Evolutionary conservation across 1,140 invertebrate species (phyloP).

Genomic region (Euglossa dilemma): DNA sequence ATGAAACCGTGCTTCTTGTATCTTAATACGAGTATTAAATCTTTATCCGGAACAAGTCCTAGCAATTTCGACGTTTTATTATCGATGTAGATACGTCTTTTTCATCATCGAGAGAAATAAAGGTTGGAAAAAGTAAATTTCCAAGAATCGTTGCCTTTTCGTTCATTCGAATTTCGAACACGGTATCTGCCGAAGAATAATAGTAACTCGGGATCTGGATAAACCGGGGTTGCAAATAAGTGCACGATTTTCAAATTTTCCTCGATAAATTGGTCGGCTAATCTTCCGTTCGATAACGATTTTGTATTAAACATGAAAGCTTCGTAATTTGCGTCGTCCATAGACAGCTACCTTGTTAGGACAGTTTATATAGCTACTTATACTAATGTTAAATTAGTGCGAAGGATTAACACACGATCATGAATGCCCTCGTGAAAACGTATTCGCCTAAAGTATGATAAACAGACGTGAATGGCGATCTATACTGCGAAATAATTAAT

Average conservation of each 20-base stretch:
- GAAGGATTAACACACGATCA: not conserved
- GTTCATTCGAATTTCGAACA: too few species aligned
- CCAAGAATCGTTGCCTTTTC: too few species aligned
- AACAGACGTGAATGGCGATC: not conserved
- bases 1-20: not conserved
- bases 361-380: not conserved
- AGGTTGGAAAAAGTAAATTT: too few species aligned
- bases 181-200: too few species aligned
- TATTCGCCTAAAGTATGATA: not conserved
- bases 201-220: too few species aligned
- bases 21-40: not conserved
- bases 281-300: not conserved
- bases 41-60: not conserved
- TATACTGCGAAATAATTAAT: not conserved
- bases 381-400: not conserved
- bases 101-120: too few species aligned
- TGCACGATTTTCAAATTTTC: too few species aligned
- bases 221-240: too few species aligned
- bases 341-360: not conserved
- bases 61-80: not conserved
- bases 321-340: not conserved
- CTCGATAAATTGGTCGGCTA: not conserved
- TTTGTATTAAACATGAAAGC: not conserved
- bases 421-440: not conserved
- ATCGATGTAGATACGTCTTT: not conserved